Evolutionary conservation across 2,888 invertebrate species (phyloP), one percentile per base, ranked within the genome.

Genomic region (Sacculina carcini): DNA sequence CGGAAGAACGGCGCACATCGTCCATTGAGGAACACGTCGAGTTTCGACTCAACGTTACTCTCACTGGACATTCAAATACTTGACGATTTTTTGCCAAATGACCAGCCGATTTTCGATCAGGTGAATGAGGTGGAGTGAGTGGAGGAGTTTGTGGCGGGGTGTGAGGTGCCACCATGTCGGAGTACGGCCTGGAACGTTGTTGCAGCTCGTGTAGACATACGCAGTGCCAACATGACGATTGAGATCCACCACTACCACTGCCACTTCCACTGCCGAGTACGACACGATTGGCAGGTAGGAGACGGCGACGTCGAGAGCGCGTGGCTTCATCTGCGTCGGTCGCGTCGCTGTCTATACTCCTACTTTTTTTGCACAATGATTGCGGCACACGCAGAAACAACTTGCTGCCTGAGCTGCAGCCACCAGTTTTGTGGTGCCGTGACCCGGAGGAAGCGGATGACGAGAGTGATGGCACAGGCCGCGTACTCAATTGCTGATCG

Each of bases 401-500:
- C n/a, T 46, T 38, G 23, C 32, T 52, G 21, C 48, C 51, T 9
- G 23, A 40, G 24, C 29, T 40, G 23, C 23, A 29, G 12, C 29
- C 46, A 23, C 50, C 46, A n/a, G 21, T 39, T n/a, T 40, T 42
- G 42, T 32, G 32, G n/a, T n/a, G n/a, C n/a, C n/a, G n/a, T n/a
- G 7, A 58, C 66, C 21, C 66, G 38, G 54, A 69, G 68, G 48
- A 51, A 42, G 50, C 50, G 31, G 53, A 48, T 24, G 52, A 48
- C 40, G 52, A 38, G 50, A 56, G 31, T 34, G 42, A 23, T 52
- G 54, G 24, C 38, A 53, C 52, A 52, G 79, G 74, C 60, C 78
- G 77, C 51, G 78, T 75, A 62, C 78, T 80, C 64, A 82, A 64
- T 64, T 83, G 80, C 64, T 83, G 84, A 70, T 85, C 84, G 69